Conservation (phyloP, 2,797 vertebrate species). For the Paedocypris micromegethes region DNA sequence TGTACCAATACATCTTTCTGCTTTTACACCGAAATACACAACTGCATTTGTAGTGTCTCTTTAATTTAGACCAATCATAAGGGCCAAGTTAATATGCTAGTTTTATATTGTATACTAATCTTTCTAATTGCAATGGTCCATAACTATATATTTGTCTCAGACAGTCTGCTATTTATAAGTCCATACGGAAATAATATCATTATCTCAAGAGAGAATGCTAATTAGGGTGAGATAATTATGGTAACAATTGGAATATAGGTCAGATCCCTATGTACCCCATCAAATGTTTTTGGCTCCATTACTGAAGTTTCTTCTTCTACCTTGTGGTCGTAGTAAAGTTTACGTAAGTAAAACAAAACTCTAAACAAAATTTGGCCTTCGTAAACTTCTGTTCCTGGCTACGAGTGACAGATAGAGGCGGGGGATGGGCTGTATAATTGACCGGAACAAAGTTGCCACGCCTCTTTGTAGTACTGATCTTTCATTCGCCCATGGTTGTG, state of each 20-base stretch:
- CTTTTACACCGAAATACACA: too few species aligned
- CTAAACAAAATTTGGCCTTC: slow-evolving; percentile 4
- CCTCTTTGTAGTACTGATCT: neutral
- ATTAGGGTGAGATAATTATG: slow-evolving; percentile 52
- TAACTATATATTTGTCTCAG: too few species aligned
- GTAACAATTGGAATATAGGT: slow-evolving; percentile 46
- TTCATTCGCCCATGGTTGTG: slow-evolving; percentile 3
- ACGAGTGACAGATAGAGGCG: slow-evolving; percentile 34
- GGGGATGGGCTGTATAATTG: slow-evolving; percentile 21
- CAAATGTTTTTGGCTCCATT: neutral
- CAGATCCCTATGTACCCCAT: slow-evolving; percentile 26
- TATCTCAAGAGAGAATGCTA: slow-evolving; percentile 21
- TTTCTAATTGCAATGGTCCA: too few species aligned
- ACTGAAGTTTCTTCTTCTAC: neutral
- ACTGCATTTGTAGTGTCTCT: too few species aligned
- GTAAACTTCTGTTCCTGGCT: neutral
- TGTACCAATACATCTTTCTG: too few species aligned
- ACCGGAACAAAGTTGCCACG: slow-evolving; percentile 16
- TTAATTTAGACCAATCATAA: too few species aligned
- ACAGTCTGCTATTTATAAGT: neutral
- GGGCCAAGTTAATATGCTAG: too few species aligned
- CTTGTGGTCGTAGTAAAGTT: neutral
- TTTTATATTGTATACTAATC: too few species aligned
- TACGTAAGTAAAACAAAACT: neutral
- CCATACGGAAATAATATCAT: slow-evolving; percentile 17